Percentiles rank a stretch among this genome's conserved stretches.
phyloP scores from a whole-genome alignment of 2,113 vertebrate species.

The Progne subis region DNA sequence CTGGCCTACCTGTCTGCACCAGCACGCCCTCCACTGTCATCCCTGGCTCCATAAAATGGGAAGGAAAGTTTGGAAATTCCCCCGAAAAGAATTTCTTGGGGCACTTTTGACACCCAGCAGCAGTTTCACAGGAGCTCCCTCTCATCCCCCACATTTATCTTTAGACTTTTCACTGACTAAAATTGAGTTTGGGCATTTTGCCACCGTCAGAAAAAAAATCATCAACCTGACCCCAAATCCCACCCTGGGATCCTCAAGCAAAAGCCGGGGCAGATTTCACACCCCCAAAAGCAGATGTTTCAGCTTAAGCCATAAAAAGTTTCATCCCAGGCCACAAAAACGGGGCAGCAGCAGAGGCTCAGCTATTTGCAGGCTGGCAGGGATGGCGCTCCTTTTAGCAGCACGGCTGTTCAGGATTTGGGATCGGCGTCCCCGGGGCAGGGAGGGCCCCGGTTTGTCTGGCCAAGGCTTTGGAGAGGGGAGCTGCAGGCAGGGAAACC shows the following conservation, averaged over 20 bases:
- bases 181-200: background rate
- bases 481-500: background rate
- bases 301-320: background rate
- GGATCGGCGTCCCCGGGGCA: conserved; percentile 27
- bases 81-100: background rate
- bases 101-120: rapidly evolving
- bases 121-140: background rate
- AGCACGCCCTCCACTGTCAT: background rate
- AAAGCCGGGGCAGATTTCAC: background rate
- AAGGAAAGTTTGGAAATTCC: background rate
- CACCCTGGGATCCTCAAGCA: background rate
- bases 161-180: background rate
- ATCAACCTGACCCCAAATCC: background rate
- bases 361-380: background rate
- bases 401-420: background rate
- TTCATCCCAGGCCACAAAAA: background rate
- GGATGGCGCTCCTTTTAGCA: background rate
- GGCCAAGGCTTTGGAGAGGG: conserved; percentile 40
- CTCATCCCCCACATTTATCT: background rate
- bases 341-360: background rate
- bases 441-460: background rate
- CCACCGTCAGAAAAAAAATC: background rate
- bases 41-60: background rate
- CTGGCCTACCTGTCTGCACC: background rate
- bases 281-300: background rate